Conservation (phyloP, 2,113 vertebrate species). For the Paradoxurus hermaphroditus region DNA sequence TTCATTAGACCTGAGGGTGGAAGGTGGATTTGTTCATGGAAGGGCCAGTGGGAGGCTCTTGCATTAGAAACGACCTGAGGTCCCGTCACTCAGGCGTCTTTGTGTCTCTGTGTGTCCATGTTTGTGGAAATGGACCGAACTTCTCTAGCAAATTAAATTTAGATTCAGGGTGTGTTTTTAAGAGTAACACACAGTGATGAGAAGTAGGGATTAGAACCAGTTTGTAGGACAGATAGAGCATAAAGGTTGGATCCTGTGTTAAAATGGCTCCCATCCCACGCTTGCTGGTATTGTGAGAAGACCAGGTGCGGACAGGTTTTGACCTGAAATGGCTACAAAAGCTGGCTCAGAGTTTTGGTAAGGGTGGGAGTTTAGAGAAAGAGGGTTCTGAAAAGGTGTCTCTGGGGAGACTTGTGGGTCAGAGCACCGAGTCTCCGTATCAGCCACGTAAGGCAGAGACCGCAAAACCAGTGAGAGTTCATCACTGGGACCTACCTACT, state of each 20-base stretch:
- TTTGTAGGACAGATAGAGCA: neutral
- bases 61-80: neutral
- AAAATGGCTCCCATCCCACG: neutral
- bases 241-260: neutral
- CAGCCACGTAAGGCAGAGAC: neutral
- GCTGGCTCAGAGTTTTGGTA: neutral
- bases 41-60: neutral
- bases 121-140: neutral
- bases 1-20: neutral
- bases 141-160: constrained; percentile 26
- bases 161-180: neutral
- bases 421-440: neutral
- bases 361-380: neutral
- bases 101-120: neutral
- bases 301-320: neutral
- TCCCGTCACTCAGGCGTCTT: neutral
- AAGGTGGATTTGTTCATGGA: neutral
- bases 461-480: neutral
- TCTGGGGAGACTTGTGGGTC: neutral
- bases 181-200: neutral
- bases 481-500: neutral
- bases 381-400: neutral
- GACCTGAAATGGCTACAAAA: neutral
- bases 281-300: neutral
- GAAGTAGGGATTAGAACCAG: neutral